These are phyloP conservation scores for Eremophila alpestris DNA, from an alignment of 2,797 vertebrate genomes.

Conservation along the genomic window DNA sequence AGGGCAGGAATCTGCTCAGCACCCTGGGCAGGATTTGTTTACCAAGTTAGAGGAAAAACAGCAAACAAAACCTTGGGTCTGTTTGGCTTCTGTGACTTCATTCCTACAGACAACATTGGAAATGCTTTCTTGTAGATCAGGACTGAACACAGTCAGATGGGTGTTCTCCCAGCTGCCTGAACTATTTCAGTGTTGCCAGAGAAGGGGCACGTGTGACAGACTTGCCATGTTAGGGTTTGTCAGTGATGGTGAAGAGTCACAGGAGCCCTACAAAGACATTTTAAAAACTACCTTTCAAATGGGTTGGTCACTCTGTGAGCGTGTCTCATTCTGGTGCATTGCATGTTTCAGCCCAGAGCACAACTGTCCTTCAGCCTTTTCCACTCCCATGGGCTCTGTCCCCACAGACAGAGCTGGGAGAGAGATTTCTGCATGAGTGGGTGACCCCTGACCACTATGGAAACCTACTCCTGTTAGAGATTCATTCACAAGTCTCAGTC, in stretches of 20 bases:
- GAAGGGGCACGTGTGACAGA: accelerated
- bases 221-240: neutral
- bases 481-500: neutral
- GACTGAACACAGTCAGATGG: neutral
- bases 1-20: neutral
- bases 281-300: neutral
- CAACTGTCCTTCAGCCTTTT: neutral
- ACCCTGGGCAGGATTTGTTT: neutral
- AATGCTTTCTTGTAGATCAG: neutral
- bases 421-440: neutral
- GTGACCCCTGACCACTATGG: neutral
- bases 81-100: neutral
- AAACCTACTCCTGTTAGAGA: neutral
- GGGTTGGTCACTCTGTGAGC: accelerated
- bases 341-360: neutral
- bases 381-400: neutral
- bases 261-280: neutral
- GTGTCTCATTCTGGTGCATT: accelerated
- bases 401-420: neutral
- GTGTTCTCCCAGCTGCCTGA: neutral
- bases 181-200: neutral
- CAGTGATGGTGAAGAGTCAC: neutral
- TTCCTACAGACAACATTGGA: neutral
- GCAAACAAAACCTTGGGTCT: neutral
- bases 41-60: neutral